phyloP scores from a whole-genome alignment of 1,140 invertebrate genomes.

The Holcopasites calliopsidis region DNA sequence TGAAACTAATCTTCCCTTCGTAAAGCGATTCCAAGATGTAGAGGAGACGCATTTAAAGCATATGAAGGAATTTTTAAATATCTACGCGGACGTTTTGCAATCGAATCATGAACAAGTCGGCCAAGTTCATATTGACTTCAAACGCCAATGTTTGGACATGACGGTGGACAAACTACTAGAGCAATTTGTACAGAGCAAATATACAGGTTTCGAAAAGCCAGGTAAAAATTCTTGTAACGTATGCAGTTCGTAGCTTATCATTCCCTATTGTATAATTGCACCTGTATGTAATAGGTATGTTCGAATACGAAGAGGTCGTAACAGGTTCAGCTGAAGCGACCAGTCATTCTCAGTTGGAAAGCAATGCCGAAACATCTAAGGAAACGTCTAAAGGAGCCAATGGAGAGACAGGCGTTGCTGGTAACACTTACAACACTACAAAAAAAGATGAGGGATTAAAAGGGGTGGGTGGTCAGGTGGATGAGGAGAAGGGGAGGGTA shows the following conservation, averaged over 20 bases:
- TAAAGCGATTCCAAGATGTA: conserved; percentile 94
- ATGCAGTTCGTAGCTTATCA: background rate
- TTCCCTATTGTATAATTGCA: no score
- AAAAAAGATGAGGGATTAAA: conserved; percentile 75
- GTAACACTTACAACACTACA: conserved; percentile 77
- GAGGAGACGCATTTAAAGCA: conserved; percentile 95
- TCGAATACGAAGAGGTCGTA: conserved; percentile 82
- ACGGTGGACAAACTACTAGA: conserved; percentile 95
- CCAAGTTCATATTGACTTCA: conserved; percentile 94
- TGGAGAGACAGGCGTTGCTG: conserved; percentile 78
- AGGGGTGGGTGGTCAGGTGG: conserved; percentile 71
- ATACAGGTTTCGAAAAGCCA: conserved; percentile 94
- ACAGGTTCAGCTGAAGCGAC: conserved; percentile 75
- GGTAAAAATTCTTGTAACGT: conserved; percentile 79
- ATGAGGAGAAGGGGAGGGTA: conserved; percentile 69
- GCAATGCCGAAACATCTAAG: conserved; percentile 64
- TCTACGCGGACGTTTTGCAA: conserved; percentile 92
- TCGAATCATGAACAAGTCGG: conserved; percentile 94
- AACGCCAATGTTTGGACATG: conserved; percentile 92
- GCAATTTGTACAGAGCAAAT: conserved; percentile 94
- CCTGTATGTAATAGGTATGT: conserved; percentile 69
- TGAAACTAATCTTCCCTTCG: conserved; percentile 50
- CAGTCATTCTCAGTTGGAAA: conserved; percentile 65
- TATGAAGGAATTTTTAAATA: conserved; percentile 97
- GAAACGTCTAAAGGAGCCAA: conserved; percentile 76